Percentiles rank a stretch among this genome's conserved stretches.
Conservation (phyloP, 2,888 invertebrate genomes). For the Drosophila pegasa region DNA sequence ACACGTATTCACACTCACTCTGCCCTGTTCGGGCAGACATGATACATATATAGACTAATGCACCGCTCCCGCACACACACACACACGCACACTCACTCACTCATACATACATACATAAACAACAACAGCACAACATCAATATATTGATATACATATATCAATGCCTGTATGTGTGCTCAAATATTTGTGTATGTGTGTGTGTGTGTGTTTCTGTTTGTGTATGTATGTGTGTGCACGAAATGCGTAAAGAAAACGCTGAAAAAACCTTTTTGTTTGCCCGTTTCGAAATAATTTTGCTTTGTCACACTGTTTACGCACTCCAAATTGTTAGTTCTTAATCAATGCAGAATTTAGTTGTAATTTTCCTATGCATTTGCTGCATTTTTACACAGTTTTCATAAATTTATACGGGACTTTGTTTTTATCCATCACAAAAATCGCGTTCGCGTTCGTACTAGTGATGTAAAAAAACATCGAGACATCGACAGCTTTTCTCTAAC, state of each 20-base stretch:
- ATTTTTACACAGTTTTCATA: constrained; percentile 63
- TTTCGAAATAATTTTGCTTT: constrained; percentile 54
- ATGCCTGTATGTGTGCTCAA: constrained; percentile 67
- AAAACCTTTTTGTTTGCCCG: constrained; percentile 64
- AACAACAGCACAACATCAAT: constrained; percentile 74
- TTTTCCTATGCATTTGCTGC: constrained; percentile 52
- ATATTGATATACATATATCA: constrained; percentile 77
- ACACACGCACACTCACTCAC: constrained; percentile 25
- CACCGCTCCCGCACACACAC: constrained; percentile 60
- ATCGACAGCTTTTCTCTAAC: constrained; percentile 19
- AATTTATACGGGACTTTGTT: constrained; percentile 73
- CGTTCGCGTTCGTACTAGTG: constrained; percentile 60
- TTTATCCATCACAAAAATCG: constrained; percentile 74
- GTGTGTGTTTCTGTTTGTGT: constrained; percentile 11
- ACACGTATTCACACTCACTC: constrained; percentile 38
- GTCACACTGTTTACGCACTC: constrained; percentile 55
- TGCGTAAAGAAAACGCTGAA: constrained; percentile 77
- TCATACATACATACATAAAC: constrained; percentile 40
- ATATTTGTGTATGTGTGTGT: constrained; percentile 32
- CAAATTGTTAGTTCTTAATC: constrained; percentile 54
- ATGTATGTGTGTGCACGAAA: constrained; percentile 65
- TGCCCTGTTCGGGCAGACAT: constrained; percentile 56
- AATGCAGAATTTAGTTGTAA: constrained; percentile 59
- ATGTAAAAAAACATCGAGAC: constrained; percentile 49
- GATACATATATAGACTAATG: constrained; percentile 55